Conservation (phyloP, 92 coral and sea anemone genomes). For the Montipora capitata region DNA sequence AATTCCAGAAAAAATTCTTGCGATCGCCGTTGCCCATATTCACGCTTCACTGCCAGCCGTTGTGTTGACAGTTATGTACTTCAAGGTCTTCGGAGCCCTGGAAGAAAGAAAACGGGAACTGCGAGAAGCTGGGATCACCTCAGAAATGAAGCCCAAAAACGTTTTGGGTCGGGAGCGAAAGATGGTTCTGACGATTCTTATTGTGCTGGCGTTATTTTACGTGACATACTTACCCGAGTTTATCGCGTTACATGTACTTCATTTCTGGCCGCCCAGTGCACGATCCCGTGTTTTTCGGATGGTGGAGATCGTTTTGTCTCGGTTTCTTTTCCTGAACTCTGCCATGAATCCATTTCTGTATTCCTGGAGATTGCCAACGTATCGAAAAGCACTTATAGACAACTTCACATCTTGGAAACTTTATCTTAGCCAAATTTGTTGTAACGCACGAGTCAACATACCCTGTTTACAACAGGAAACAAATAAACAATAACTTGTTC, state of each 20-base stretch:
- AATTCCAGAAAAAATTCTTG: constrained; percentile 41
- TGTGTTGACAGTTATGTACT: constrained; percentile 59
- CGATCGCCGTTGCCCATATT: constrained; percentile 54
- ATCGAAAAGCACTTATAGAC: constrained; percentile 28
- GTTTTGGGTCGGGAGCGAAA: constrained; percentile 41
- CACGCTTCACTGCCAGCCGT: constrained; percentile 63
- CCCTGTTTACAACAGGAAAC: too few species aligned
- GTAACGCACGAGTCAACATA: neutral
- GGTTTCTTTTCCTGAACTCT: constrained; percentile 58
- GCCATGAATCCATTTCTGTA: constrained; percentile 58
- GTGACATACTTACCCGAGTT: constrained; percentile 53
- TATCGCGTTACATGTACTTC: constrained; percentile 46
- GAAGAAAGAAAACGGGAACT: constrained; percentile 29
- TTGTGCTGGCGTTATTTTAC: constrained; percentile 57
- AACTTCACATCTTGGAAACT: neutral
- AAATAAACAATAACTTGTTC: too few species aligned
- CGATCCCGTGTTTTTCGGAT: constrained; percentile 7
- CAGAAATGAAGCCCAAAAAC: neutral
- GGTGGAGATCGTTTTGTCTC: constrained; percentile 43
- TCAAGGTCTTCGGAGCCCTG: constrained; percentile 48
- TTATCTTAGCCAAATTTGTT: neutral
- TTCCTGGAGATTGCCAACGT: constrained; percentile 55
- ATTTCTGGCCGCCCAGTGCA: constrained; percentile 7
- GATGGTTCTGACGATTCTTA: constrained; percentile 49
- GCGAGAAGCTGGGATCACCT: neutral